These are phyloP conservation scores for Bubo blakistoni DNA, from an alignment of 2,113 vertebrate genomes.

Conservation along the genomic window DNA sequence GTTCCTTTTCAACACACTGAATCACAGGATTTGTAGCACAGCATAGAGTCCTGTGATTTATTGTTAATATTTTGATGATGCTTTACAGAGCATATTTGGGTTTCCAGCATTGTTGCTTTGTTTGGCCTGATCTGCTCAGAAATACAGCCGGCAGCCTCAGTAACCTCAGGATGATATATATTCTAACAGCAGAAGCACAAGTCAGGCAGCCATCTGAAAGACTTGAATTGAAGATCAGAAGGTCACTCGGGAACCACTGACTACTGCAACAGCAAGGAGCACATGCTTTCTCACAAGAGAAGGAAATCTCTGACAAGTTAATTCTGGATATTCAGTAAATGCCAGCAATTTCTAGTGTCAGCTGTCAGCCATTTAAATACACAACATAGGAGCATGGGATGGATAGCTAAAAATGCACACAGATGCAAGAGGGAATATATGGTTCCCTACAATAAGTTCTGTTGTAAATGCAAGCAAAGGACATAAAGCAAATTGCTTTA, in stretches of 20 bases:
- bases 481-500: not conserved
- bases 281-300: not conserved
- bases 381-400: not conserved
- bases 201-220: not conserved
- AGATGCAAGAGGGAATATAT: not conserved
- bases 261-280: not conserved
- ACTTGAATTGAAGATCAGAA: not conserved
- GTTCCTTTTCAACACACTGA: conserved; percentile 42
- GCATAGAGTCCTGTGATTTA: conserved; percentile 13
- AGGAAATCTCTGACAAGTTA: not conserved
- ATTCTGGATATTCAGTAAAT: not conserved
- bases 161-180: not conserved
- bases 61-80: not conserved
- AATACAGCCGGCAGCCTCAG: not conserved
- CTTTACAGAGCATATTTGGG: not conserved
- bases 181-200: not conserved
- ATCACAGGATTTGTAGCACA: conserved; percentile 37
- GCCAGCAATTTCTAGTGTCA: not conserved
- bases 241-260: not conserved
- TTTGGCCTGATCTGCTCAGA: not conserved
- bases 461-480: not conserved
- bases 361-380: not conserved
- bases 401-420: not conserved
- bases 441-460: not conserved
- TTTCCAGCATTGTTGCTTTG: not conserved